Evolutionary conservation across 2,797 vertebrate species (phyloP), one percentile per base, ranked within the genome.

Genomic region (Artibeus jamaicensis): DNA sequence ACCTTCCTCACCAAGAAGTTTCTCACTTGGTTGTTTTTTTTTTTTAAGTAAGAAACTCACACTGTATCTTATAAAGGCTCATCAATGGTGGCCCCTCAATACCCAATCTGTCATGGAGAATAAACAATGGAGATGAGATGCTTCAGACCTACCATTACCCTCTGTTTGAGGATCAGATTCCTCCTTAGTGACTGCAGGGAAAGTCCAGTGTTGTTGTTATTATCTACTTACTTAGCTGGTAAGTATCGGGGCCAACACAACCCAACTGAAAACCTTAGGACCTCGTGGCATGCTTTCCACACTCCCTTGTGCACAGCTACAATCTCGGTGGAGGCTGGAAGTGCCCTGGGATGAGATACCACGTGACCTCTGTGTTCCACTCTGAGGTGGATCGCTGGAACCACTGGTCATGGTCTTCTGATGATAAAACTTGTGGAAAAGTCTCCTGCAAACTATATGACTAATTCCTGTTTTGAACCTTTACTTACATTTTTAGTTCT

Each of bases 391-490:
- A 89, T 92, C 81, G 3, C 67, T 73, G 79, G 79, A 92, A 96
- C 84, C 62, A 48, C 70, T n/a, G 76, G 71, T 48, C 73, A 74
- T 48, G 67, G 78, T 79, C 26, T 82, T 87, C 92, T 87, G 74
- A 65, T 76, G 83, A 96, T 59, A 82, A 81, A 73, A 85, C 21
- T 37, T 93, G 44, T 42, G 26, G 95, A 93, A 96, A 92, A 86
- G 14, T 3, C 2, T 16, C 46, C 24, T 50, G n/a, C 70, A 89
- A 62, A 67, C 73, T 55, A 57, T n/a, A 57, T 59, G 70, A 46
- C 77, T 87, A 70, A 76, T 93, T 97, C 50, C 70, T 85, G 83
- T 95, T 92, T 93, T 96, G 65, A 76, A 91, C 29, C 12, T 55
- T 83, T 91, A 77, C 84, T 86, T 67, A 57, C 5, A 34, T 82